These are phyloP conservation scores for Ceratina australensis DNA, from an alignment of 1,140 invertebrate species.

Conservation along the genomic window DNA sequence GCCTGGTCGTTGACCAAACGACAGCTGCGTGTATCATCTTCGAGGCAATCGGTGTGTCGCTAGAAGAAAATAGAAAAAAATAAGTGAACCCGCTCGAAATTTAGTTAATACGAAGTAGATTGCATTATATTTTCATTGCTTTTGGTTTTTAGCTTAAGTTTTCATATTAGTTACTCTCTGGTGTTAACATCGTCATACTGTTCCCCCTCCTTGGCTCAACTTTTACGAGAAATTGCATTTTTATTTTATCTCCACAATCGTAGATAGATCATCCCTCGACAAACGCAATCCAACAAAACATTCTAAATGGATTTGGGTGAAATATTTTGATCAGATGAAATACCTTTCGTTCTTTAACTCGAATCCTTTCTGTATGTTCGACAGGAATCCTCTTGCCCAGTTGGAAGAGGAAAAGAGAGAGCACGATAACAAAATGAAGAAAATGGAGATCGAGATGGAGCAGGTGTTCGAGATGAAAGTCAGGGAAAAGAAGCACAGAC, in stretches of 20 bases:
- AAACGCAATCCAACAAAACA: background rate
- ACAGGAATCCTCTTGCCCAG: constrained; percentile 96
- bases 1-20: background rate
- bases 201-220: background rate
- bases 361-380: constrained; percentile 58
- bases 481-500: constrained; percentile 94
- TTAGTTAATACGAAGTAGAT: constrained; percentile 32
- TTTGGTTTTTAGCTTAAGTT: constrained; percentile 22
- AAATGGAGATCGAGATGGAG: constrained; percentile 97
- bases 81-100: constrained; percentile 31
- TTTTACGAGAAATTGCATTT: constrained; percentile 1
- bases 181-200: background rate
- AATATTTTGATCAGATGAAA: constrained; percentile 51
- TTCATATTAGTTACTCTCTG: background rate
- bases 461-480: constrained; percentile 94
- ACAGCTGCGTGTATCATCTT: background rate
- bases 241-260: constrained; percentile 17
- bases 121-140: constrained; percentile 35
- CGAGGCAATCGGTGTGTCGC: too few relatives aligned
- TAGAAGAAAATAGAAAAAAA: background rate
- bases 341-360: constrained; percentile 52
- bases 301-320: background rate
- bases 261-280: constrained; percentile 27
- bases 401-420: constrained; percentile 99
- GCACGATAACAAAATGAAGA: constrained; percentile 97